Percentiles rank a stretch among this genome's conserved stretches.
These are phyloP conservation scores for Carcharodon carcharias DNA, from an alignment of 2,797 vertebrate species.

Conservation along the genomic window DNA sequence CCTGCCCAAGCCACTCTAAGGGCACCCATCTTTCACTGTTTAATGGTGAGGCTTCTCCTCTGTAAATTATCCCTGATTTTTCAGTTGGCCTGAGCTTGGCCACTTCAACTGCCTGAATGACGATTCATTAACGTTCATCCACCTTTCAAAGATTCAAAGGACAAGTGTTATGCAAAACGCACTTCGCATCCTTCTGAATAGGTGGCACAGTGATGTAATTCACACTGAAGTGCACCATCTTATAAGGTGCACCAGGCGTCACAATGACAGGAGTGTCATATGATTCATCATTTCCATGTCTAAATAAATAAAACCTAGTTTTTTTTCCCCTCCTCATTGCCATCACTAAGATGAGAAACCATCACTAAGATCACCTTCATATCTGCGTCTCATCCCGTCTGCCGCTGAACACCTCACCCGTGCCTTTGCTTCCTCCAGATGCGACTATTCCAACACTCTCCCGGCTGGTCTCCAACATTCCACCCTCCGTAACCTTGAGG, in stretches of 20 bases:
- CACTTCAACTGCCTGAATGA: neutral
- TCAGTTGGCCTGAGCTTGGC: neutral
- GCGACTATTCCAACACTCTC: too few species aligned
- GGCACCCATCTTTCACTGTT: neutral
- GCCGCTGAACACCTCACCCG: too few species aligned
- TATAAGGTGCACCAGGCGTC: neutral
- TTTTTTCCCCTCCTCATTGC: neutral
- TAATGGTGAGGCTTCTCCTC: neutral
- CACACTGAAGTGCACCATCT: neutral
- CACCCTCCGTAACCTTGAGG: too few species aligned
- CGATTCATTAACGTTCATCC: neutral
- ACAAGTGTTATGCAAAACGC: neutral
- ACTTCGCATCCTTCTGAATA: neutral
- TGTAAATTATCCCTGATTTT: neutral
- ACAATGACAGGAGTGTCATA: neutral
- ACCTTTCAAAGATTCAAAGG: neutral
- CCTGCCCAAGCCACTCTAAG: neutral
- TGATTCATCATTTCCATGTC: neutral
- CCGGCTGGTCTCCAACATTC: too few species aligned
- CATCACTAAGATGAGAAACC: too few species aligned
- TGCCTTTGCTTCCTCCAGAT: too few species aligned
- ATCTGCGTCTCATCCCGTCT: too few species aligned
- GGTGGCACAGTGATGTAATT: neutral
- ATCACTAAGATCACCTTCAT: too few species aligned
- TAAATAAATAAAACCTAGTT: neutral